These are phyloP conservation scores for Daktulosphaira vitifoliae DNA, from an alignment of 1,140 invertebrate genomes.

Conservation along the genomic window DNA sequence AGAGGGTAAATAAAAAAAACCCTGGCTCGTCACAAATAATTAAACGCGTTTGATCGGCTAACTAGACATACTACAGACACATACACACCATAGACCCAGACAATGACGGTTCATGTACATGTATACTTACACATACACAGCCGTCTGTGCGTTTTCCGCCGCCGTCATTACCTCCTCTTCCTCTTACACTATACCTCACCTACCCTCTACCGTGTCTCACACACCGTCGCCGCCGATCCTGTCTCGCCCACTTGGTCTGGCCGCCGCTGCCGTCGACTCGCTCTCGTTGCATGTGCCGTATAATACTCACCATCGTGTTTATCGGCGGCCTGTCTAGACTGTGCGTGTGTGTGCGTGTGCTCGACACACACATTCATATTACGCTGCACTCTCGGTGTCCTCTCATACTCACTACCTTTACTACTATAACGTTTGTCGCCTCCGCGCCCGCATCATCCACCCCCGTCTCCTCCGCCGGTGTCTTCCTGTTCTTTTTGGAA, in stretches of 20 bases:
- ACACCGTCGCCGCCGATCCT: background rate
- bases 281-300: no score
- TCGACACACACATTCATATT: background rate
- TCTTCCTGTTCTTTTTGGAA: no score
- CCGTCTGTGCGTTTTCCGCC: background rate
- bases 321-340: no score
- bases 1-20: conserved; percentile 1
- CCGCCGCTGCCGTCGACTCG: conserved; percentile 6
- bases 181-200: no score
- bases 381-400: no score
- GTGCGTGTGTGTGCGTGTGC: background rate
- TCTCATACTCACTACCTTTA: no score
- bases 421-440: no score
- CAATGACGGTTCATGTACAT: background rate
- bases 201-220: no score
- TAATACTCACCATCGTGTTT: no score
- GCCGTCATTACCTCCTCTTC: no score
- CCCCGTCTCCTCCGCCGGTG: no score
- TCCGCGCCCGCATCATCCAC: no score
- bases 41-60: conserved; percentile 31
- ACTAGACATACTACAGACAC: conserved; percentile 2
- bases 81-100: conserved; percentile 2
- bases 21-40: conserved; percentile 30
- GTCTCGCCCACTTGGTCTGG: background rate
- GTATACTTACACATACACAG: background rate